Percentiles rank a stretch among this genome's conserved stretches.
These are phyloP conservation scores for Chlorodrepanis virens DNA, from an alignment of 2,113 vertebrate genomes.

Conservation along the genomic window DNA sequence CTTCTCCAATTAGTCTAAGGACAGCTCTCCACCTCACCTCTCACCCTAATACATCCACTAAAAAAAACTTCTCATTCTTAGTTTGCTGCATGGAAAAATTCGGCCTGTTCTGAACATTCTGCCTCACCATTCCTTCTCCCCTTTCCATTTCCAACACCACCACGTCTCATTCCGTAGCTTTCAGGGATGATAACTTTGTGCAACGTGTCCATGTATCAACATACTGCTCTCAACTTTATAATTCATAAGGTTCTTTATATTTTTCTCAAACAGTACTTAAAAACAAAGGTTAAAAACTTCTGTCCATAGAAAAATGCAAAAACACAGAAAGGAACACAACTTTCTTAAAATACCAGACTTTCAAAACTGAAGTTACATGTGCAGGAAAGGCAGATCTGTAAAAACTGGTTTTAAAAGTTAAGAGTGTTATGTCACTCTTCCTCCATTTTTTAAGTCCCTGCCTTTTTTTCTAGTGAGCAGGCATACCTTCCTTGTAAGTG, in stretches of 20 bases:
- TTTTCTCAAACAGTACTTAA: neutral
- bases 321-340: neutral
- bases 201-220: neutral
- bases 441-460: neutral
- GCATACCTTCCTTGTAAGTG: neutral
- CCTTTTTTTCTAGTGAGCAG: neutral
- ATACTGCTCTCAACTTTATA: neutral
- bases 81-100: neutral
- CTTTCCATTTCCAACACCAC: neutral
- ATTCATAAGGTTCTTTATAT: neutral
- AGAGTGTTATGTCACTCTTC: neutral
- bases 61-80: neutral
- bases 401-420: neutral
- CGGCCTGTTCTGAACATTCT: neutral
- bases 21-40: neutral
- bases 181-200: neutral
- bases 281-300: neutral
- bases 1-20: neutral
- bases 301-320: neutral
- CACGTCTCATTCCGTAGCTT: neutral
- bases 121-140: neutral
- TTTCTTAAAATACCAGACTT: neutral
- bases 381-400: neutral
- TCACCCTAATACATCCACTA: neutral
- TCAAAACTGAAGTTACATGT: neutral